A percentile compares a stretch with the other conserved stretches of the same genome.
Evolutionary conservation across 2,888 invertebrate species (phyloP).

Genomic region (Pheosia tremula): DNA sequence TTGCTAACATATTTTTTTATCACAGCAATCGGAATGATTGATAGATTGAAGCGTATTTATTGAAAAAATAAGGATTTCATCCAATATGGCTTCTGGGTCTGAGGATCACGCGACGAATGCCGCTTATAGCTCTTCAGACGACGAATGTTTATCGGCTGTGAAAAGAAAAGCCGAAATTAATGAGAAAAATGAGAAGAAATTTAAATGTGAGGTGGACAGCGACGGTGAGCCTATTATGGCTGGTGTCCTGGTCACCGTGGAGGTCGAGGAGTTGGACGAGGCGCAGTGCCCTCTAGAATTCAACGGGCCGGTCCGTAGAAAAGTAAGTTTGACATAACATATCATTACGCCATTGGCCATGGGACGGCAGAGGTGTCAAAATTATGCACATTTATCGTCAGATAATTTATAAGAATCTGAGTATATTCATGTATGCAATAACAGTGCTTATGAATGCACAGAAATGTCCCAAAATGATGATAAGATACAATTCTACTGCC

Average conservation of each 20-base stretch:
- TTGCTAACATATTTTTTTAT: slow-evolving; percentile 23
- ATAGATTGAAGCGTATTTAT: slow-evolving; percentile 16
- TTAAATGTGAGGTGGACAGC: slow-evolving; percentile 29
- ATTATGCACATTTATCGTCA: background rate
- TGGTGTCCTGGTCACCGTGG: slow-evolving; percentile 45
- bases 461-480: too few species aligned
- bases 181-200: slow-evolving; percentile 18
- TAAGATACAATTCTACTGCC: too few species aligned
- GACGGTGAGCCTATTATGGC: slow-evolving; percentile 42
- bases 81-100: slow-evolving; percentile 33
- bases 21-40: slow-evolving; percentile 15
- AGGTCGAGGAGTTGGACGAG: slow-evolving; percentile 46
- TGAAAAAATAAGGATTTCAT: background rate
- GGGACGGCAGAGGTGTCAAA: background rate
- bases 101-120: slow-evolving; percentile 28
- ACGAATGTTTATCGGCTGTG: slow-evolving; percentile 40
- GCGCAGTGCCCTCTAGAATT: slow-evolving; percentile 37
- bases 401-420: background rate
- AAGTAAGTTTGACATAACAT: slow-evolving; percentile 11
- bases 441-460: too few species aligned
- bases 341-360: slow-evolving; percentile 6
- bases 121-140: slow-evolving; percentile 45
- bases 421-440: too few species aligned
- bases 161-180: slow-evolving; percentile 39
- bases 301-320: slow-evolving; percentile 24